Evolutionary conservation across 2,888 invertebrate genomes (phyloP), one percentile per base, ranked within the genome.

Genomic region (Silvanus unidentatus): DNA sequence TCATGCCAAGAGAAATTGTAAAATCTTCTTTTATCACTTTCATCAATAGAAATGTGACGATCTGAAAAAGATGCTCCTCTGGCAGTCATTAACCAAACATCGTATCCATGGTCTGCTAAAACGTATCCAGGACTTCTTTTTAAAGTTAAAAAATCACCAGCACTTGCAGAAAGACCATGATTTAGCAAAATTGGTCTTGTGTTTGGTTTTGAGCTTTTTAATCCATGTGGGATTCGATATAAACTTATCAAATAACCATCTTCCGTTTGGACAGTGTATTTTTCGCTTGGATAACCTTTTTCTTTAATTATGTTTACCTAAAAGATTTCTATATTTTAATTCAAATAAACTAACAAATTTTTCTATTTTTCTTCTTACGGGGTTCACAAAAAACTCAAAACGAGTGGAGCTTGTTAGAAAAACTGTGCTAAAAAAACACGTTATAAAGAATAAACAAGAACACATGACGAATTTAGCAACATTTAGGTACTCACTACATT

Each of bases 31-130:
- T 38, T 38, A 44, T 74, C 73, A 9, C 68, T 43, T 32, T 59
- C 64, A 1, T 74, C 66, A 61, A 75, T 53, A 0, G 66, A 63
- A 0, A 64, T 52, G 58, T 88, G 86, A 1, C 63, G 70, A 8
- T 77, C 75, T 1, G 81, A 79, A 63, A 83, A 86, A 13, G 72
- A 74, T 62, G 82, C 88, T 4, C 91, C 91, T 2, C 91, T 78
- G 13, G 79, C 79, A 64, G 91, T 92, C 0, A 86, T 85, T 72
- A 92, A 71, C 91, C 91, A 92, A 0, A 86, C 84, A 50, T 86
- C 86, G 55, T 78, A 86, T 9, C 84, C 84, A 57, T 74, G 72
- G 54, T 86, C 83, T 2, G 82, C 79, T 2, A 86, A 67, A 10
- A 77, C 59, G 57, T 65, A 73, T 1, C 62, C 72, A 10, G 89